Evolutionary conservation across 2,888 invertebrate genomes (phyloP), one percentile per base, ranked within the genome.

Genomic region (Limnephilus lunatus): DNA sequence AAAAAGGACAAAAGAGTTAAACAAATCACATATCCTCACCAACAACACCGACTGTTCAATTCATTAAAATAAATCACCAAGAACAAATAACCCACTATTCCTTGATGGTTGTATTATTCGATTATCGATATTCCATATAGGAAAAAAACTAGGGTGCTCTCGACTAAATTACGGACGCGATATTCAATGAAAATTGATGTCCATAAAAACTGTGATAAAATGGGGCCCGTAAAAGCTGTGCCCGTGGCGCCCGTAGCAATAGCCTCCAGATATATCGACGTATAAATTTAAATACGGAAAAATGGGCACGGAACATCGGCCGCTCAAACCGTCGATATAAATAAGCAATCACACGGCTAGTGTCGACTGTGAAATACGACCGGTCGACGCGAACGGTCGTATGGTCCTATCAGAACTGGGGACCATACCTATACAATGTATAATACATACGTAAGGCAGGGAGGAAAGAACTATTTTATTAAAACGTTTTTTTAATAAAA

Each of bases 301-400:
- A 25, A 80, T 15, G 68, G 88, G 88, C 25, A 25, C n/a, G 35
- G 31, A 89, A 89, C 32, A 80, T 39, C 88, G 68, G 87, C 30
- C 32, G 68, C 31, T 48, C 87, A 68, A 53, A 81, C 88, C 88
- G 68, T 81, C 88, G 25, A 82, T 90, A 92, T 90, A 92, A 90
- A 92, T 90, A 92, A 90, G 90, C 81, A 92, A 92, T 90, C 89
- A 90, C 86, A 92, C 87, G 85, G 81, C 90, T 39, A 11, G 88
- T 89, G 88, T 81, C 88, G 81, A 80, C 88, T 81, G 85, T 92
- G 82, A 92, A 88, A 90, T 92, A 92, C 90, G 92, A 39, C 88
- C 82, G 88, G 88, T 11, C 88, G 80, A 68, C 53, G 53, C 53
- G 44, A 44, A 44, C 44, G 44, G 12, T 15, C 53, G 53, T 44